Evolutionary conservation across 53 echinoderm and acorn worm genomes (phyloP), one percentile per base, ranked within the genome.

Genomic region (Holothuria scabra): DNA sequence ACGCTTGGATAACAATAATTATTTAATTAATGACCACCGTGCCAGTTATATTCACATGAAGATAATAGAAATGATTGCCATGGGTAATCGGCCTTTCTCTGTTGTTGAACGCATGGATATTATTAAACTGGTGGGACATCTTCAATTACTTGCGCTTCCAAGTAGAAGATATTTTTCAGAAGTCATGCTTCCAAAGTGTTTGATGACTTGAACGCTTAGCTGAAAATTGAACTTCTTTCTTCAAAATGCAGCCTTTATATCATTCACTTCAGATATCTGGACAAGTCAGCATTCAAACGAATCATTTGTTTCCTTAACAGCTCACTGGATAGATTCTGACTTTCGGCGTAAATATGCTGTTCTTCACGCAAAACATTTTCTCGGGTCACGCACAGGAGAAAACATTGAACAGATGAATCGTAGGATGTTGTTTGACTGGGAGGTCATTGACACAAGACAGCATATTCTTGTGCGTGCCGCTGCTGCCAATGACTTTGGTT

Each of bases 191-290:
- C 44, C 75, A 21, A 28, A 74, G 28, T 20, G 11, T 74, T 44
- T 20, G 21, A 38, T 20, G 75, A 74, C 3, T 4, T 74, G 4
- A 21, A 46, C 13, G 49, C 46, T 8, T 6, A 8, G 7, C 29
- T 68, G 28, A 68, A 32, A 68, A 8, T 8, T 6, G 30, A 68
- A 5, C 16, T 68, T 5, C 23, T 20, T 5, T 5, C 28, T 7
- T 5, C 68, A n/a, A 24, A 32, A 68, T 9, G 68, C 29, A 32
- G 5, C 68, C 14, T 68, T 24, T 28, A 21, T 74, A 5, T 74
- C 75, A 20, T 74, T 74, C n/a, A 74, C 75, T 9, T 74, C 75
- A 46, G 75, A 74, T 22, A 48, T 74, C 7, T 35, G 75, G 75
- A 74, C 46, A 38, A 35, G 75, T 49, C 75, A 21, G 19, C n/a